Evolutionary conservation across 2,888 invertebrate species (phyloP).

Genomic region (Habroteleia sp.): DNA sequence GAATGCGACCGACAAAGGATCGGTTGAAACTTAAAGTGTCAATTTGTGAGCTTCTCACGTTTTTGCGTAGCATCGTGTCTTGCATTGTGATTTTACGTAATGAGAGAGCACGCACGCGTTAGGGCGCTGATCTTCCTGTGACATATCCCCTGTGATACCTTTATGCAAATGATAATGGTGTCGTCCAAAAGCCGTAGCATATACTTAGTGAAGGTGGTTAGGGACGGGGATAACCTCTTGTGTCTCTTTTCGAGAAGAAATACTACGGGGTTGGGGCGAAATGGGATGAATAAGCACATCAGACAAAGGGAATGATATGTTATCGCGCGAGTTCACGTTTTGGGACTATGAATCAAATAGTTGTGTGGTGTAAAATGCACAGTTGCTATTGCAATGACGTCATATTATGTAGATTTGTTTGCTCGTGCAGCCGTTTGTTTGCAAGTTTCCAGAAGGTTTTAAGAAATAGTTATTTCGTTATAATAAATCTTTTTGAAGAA

Average conservation of each 20-base stretch:
- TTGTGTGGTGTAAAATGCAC: slow-evolving; percentile 43
- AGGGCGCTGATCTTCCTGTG: slow-evolving; percentile 60
- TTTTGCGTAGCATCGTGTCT: slow-evolving; percentile 73
- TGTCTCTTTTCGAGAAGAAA: slow-evolving; percentile 57
- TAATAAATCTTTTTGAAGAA: slow-evolving; percentile 16
- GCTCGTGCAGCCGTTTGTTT: slow-evolving; percentile 16
- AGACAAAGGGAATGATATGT: slow-evolving; percentile 61
- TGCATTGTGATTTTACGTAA: slow-evolving; percentile 76
- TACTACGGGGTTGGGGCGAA: slow-evolving; percentile 60
- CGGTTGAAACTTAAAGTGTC: slow-evolving; percentile 70
- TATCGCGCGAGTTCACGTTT: slow-evolving; percentile 48
- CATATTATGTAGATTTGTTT: slow-evolving; percentile 53
- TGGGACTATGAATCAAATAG: slow-evolving; percentile 54
- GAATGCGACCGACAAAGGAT: slow-evolving; percentile 39
- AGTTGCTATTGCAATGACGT: slow-evolving; percentile 43
- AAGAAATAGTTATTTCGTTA: slow-evolving; percentile 23
- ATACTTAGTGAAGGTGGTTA: slow-evolving; percentile 65
- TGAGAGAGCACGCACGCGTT: slow-evolving; percentile 76
- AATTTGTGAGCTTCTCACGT: slow-evolving; percentile 77
- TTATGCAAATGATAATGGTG: slow-evolving; percentile 72
- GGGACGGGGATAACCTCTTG: slow-evolving; percentile 67
- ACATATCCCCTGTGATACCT: slow-evolving; percentile 62
- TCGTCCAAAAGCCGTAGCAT: slow-evolving; percentile 67
- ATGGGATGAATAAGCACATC: slow-evolving; percentile 46
- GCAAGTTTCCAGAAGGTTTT: slow-evolving; percentile 13